Evolutionary conservation across 37 sponge, comb jelly and placozoan species (phyloP), one percentile per base, ranked within the genome.

Genomic region (Dysidea cf. avara): DNA sequence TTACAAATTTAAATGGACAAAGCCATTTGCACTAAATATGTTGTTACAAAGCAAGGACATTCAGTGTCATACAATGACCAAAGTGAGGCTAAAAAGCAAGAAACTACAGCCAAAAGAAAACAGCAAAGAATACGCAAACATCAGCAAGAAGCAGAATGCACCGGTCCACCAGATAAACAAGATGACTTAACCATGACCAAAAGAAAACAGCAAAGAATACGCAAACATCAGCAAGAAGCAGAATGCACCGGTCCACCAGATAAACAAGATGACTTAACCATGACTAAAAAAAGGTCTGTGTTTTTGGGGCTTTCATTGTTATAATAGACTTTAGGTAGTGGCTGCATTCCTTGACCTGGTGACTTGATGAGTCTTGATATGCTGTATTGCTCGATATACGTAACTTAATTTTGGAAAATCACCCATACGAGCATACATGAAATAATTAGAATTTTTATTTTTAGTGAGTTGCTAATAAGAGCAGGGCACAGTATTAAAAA

Each of bases 131-230:
- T 7, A 47, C 30, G 21, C 22, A 7, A 20, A 43, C 48, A 43
- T n/a, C 24, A 39, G 9, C 47, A 66, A 5, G 40, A 37, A 18
- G 24, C 38, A 43, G 22, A 18, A 21, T 17, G 13, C n/a, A 21
- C 22, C 14, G 67, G 67, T 18, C 67, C 67, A 43, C 67, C 64
- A 18, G 64, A 62, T 34, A 62, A 62, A 33, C 20, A 25, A 62
- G 34, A 62, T 62, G 28, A 18, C 64, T n/a, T n/a, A n/a, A n/a
- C n/a, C n/a, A n/a, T n/a, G n/a, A n/a, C n/a, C n/a, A 57, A 7
- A 20, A 17, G 11, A 7, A 57, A 11, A 57, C 20, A 65, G 13
- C 3, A 47, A 36, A 28, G n/a, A 32, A n/a, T n/a, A n/a, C n/a
- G n/a, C n/a, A n/a, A n/a, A 43, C 48, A 43, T n/a, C 24, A 39